phyloP scores from a whole-genome alignment of 2,113 vertebrate genomes.

The Antechinus flavipes region DNA sequence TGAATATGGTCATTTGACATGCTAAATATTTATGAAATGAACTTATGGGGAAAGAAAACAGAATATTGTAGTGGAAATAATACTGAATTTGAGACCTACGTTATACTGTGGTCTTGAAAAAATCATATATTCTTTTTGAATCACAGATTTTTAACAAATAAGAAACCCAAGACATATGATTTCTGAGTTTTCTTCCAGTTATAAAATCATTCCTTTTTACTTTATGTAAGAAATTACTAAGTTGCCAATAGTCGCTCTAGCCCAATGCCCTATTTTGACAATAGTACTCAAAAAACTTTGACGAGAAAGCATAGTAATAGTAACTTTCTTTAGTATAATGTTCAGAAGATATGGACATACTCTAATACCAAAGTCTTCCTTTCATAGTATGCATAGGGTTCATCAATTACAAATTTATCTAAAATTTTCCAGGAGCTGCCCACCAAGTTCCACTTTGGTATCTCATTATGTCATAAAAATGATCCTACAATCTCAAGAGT shows the following conservation, averaged over 20 bases:
- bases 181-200: not conserved
- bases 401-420: not conserved
- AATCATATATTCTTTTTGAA: not conserved
- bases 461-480: not conserved
- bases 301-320: not conserved
- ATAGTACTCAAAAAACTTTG: not conserved
- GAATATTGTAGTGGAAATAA: not conserved
- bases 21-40: not conserved
- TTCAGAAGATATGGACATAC: not conserved
- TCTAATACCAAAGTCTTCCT: not conserved
- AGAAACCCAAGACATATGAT: not conserved
- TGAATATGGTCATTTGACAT: not conserved
- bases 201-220: not conserved
- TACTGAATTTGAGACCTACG: not conserved
- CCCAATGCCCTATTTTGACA: not conserved
- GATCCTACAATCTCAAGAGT: not conserved
- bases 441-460: not conserved
- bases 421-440: not conserved
- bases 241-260: not conserved
- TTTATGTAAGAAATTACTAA: not conserved
- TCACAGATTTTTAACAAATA: not conserved
- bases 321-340: not conserved
- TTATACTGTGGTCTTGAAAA: not conserved
- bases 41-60: not conserved
- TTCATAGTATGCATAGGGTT: not conserved